A percentile compares a stretch with the other conserved stretches of the same genome.
Evolutionary conservation across 2,888 invertebrate species (phyloP).

Genomic region (Drosophila borborema): DNA sequence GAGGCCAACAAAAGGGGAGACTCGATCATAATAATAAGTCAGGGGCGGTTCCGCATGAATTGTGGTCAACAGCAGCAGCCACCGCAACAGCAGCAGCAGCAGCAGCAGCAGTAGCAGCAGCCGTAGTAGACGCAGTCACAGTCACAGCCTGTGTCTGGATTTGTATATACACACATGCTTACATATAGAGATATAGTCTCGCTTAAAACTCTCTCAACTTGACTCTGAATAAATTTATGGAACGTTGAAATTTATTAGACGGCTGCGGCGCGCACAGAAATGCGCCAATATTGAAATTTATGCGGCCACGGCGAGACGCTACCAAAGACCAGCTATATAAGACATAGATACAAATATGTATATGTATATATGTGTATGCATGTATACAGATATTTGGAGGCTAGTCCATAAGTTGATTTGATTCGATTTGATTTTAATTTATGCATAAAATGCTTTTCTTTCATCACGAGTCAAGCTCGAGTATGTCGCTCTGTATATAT

Average conservation of each 20-base stretch:
- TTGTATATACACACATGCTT: conserved; percentile 4
- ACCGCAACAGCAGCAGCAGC: too few relatives aligned
- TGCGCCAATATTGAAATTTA: conserved; percentile 80
- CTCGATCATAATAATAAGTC: conserved; percentile 67
- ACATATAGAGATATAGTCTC: conserved; percentile 19
- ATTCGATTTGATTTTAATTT: conserved; percentile 81
- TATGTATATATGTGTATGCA: background rate
- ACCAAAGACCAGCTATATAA: conserved; percentile 8
- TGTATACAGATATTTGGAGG: conserved; percentile 36
- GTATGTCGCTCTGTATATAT: conserved; percentile 10
- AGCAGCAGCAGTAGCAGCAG: background rate
- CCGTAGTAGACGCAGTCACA: background rate
- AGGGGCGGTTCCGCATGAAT: conserved; percentile 63
- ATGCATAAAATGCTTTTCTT: conserved; percentile 81
- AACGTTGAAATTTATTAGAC: conserved; percentile 75
- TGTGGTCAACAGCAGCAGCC: conserved; percentile 21
- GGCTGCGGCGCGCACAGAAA: conserved; percentile 64
- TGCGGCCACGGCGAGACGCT: conserved; percentile 54
- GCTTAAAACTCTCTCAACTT: conserved; percentile 56
- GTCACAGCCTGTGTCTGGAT: conserved; percentile 10
- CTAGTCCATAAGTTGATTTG: conserved; percentile 73
- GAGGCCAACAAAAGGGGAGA: background rate
- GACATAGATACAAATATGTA: background rate
- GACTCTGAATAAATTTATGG: conserved; percentile 78
- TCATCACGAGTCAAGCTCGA: conserved; percentile 68